A percentile compares a stretch with the other conserved stretches of the same genome.
These are phyloP conservation scores for Tachuris rubrigastra DNA, from an alignment of 2,113 vertebrate species.

Conservation along the genomic window DNA sequence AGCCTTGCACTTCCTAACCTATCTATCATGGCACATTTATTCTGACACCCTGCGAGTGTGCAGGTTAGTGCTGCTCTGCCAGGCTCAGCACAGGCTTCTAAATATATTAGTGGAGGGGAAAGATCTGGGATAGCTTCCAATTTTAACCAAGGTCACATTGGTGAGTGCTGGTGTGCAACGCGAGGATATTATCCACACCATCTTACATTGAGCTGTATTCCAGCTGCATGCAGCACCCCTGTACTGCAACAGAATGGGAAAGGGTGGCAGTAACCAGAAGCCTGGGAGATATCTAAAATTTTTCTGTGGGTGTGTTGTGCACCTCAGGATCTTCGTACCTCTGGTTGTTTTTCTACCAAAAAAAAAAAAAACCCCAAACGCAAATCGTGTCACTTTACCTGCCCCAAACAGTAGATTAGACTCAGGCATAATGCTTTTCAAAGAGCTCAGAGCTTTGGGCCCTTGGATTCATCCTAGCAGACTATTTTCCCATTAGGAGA, in stretches of 20 bases:
- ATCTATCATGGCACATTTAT: constrained; percentile 12
- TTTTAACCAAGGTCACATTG: constrained; percentile 55
- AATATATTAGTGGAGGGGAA: constrained; percentile 38
- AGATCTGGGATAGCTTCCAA: constrained; percentile 59
- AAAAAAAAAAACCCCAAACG: neutral
- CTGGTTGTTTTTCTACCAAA: neutral
- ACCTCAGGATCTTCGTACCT: neutral
- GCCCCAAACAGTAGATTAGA: neutral
- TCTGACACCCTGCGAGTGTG: neutral
- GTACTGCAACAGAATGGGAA: neutral
- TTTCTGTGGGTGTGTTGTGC: neutral
- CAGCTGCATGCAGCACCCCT: neutral
- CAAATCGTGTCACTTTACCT: neutral
- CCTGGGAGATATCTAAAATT: neutral
- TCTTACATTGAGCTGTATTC: neutral
- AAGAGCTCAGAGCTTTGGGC: constrained; percentile 21
- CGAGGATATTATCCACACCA: neutral
- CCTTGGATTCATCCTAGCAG: constrained; percentile 13
- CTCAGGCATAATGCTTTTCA: neutral
- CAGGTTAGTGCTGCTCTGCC: constrained; percentile 45
- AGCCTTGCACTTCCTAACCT: neutral
- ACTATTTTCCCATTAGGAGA: constrained; percentile 48
- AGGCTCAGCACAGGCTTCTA: constrained; percentile 48
- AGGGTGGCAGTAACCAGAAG: neutral
- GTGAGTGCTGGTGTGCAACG: neutral